These are phyloP conservation scores for Synergus laeviventris DNA, from an alignment of 2,888 invertebrate species.

Conservation along the genomic window DNA sequence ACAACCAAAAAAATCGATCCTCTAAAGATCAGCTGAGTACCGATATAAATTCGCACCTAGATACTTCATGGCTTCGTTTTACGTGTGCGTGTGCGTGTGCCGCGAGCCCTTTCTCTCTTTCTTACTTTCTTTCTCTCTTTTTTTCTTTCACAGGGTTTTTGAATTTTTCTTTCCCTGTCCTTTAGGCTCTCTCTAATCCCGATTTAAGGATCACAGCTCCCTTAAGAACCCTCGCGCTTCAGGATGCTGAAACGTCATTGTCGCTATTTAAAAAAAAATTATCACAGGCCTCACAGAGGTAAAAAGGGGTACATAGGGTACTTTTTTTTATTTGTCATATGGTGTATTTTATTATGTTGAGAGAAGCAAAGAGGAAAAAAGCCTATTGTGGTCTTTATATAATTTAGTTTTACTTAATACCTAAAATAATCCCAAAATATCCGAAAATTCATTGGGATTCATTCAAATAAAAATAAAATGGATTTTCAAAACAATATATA, in stretches of 20 bases:
- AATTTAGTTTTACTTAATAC: no score
- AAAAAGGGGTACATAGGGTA: no score
- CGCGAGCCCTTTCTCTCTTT: slow-evolving; percentile 66
- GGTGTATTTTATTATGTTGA: no score
- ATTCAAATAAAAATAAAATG: no score
- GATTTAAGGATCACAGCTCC: slow-evolving; percentile 68
- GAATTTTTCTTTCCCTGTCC: slow-evolving; percentile 54
- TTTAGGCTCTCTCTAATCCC: slow-evolving; percentile 52
- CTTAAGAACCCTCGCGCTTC: slow-evolving; percentile 70
- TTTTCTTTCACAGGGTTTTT: slow-evolving; percentile 51
- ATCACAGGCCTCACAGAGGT: no score
- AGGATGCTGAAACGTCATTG: slow-evolving; percentile 75
- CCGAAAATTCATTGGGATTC: no score
- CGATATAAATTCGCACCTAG: slow-evolving; percentile 67
- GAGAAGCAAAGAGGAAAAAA: no score
- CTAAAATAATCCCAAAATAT: no score
- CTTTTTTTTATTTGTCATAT: neutral
- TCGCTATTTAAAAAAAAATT: slow-evolving; percentile 46
- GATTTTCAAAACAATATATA: no score
- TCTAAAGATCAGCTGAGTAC: slow-evolving; percentile 62
- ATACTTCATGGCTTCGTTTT: slow-evolving; percentile 72
- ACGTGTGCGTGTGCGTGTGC: slow-evolving; percentile 75
- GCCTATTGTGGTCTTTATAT: no score
- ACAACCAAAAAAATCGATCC: slow-evolving; percentile 66
- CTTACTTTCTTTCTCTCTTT: slow-evolving; percentile 52